Evolutionary conservation across 2,888 invertebrate species (phyloP), one percentile per base, ranked within the genome.

Genomic region (Lymantria monacha): DNA sequence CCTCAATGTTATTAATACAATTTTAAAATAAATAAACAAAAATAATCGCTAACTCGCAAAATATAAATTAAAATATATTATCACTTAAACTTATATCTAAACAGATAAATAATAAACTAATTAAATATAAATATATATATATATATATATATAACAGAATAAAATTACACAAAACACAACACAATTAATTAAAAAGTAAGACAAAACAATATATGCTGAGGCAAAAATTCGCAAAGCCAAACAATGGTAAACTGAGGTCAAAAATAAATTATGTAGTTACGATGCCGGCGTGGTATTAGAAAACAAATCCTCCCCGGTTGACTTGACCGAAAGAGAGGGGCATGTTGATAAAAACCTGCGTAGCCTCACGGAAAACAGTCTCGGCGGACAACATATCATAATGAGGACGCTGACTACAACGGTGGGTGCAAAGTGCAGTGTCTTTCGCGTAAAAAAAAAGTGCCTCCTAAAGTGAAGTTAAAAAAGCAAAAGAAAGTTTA

Each of bases 361-460:
- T 70, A 14, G 40, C 48, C 66, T 59, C 51, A 52, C 43, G 50
- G 51, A 44, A 57, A 72, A 57, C 86, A 87, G 87, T 87, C 84
- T 81, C 79, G 76, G 78, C 76, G 79, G 73, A 66, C 72, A 77
- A 75, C 81, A 74, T 71, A 63, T 64, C 79, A 80, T 79, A 72
- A 87, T 87, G 87, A 84, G 87, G 79, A 80, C 83, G 81, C 82
- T 85, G 76, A 76, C 83, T 63, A 67, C 81, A 42, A 84, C 83
- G 87, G 87, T 87, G 84, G 83, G 87, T 87, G 57, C 56, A 54
- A 42, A 64, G 69, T 62, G 60, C 53, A 62, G 66, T 66, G 63
- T 59, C 60, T 70, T 71, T 56, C 22, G 22, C 22, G 68, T 57
- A 52, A 59, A 46, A 11, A 49, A 43, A 52, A 55, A 60, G 53